Base-by-base conservation (phyloP, 2,113 vertebrate genomes). In the Lasiurus borealis region DNA sequence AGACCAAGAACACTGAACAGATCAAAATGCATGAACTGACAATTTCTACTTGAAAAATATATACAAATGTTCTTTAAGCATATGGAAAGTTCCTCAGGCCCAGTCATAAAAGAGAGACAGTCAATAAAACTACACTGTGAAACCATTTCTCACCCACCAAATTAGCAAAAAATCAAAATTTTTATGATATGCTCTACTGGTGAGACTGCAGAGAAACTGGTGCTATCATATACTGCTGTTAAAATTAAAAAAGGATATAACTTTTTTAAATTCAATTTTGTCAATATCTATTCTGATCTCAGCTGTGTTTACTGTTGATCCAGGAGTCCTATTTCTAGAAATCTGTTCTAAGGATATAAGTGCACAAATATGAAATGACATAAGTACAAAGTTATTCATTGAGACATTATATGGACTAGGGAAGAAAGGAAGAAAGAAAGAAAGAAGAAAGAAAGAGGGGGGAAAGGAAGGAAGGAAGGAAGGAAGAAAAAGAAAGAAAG, bases 291-390 rank as follows among this genome's bases (percentile, higher is more conserved):
- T 52, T 44, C 84, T 72, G 68, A 82, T 48, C 21, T 46, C 11
- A 84, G 25, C 13, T 75, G 16, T 50, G 36, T 84, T 88, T 85
- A 44, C 23, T 10, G 40, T 90, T 89, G 19, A 5, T 68, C 44
- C 66, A 88, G 64, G 25, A 95, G 88, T 52, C 27, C 12, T 4
- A 57, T 34, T 87, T 84, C 80, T 54, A 69, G 50, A 85, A 29
- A 50, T 81, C 68, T 88, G n/a, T 59, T 59, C 57, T 85, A 92
- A 95, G 71, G 52, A 66, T 54, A 66, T 68, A 72, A 92, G 10
- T 77, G 29, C 11, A 40, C 34, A 93, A 84, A 86, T 83, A 77
- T 34, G 68, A 89, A 94, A 68, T 54, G 29, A 57, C 19, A 76
- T 40, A 59, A 6, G 31, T 21, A 59, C 72, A 68, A 4, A 62